These are phyloP conservation scores for Myotis yumanensis DNA, from an alignment of 2,113 vertebrate species.

Conservation along the genomic window DNA sequence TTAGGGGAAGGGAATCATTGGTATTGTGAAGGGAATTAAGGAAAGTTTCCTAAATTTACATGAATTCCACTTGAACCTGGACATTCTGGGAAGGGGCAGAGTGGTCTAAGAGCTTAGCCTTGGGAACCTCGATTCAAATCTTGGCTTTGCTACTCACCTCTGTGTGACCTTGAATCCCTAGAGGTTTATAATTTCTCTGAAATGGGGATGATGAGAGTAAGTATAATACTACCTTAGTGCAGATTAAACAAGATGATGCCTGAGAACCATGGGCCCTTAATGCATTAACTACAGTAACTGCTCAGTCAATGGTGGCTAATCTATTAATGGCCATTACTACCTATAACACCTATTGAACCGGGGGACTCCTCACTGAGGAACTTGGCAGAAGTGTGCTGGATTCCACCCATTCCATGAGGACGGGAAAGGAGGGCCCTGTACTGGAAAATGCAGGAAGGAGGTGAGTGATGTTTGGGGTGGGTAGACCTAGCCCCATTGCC, in stretches of 20 bases:
- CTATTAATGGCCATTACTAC: neutral
- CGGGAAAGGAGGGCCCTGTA: neutral
- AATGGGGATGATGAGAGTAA: neutral
- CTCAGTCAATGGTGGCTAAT: neutral
- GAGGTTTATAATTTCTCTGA: neutral
- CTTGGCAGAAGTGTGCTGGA: neutral
- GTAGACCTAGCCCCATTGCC: neutral
- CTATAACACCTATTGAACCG: neutral
- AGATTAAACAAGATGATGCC: neutral
- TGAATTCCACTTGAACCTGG: neutral
- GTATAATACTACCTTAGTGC: neutral
- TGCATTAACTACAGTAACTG: neutral
- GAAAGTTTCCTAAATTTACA: neutral
- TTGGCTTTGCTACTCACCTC: neutral
- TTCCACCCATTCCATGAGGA: neutral
- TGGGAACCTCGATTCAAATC: neutral
- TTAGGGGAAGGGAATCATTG: neutral
- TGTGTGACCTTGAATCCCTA: neutral
- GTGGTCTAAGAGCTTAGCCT: neutral
- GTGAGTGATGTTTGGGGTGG: neutral
- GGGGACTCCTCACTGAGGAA: neutral
- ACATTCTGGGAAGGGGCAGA: neutral
- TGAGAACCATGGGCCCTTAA: neutral
- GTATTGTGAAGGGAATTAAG: neutral
- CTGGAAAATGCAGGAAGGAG: neutral